Evolutionary conservation across 2,113 vertebrate species (phyloP), one percentile per base, ranked within the genome.

Genomic region (Oxyura jamaicensis): DNA sequence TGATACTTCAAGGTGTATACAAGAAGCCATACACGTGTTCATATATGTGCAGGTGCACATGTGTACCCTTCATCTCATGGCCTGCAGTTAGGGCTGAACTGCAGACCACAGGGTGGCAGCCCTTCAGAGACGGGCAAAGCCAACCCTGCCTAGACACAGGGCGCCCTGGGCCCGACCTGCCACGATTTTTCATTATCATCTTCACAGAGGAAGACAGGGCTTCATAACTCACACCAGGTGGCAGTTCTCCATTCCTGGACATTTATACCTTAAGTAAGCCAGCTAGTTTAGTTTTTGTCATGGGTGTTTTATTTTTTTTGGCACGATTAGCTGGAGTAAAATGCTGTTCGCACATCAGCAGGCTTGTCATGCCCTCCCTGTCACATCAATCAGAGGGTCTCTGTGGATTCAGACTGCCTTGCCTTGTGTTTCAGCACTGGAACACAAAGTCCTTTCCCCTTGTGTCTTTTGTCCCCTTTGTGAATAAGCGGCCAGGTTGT

Each of bases 1-100:
- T 41, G 62, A 77, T 91, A 67, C 86, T 86, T 86, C 86, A 15
- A 94, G 90, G 84, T 87, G 60, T 81, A 72, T 82, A 89, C 93
- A 94, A 91, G 81, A 95, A 96, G 95, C 79, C 58, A 72, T 72
- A 65, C 68, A 48, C 39, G 25, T 29, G 28, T 83, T 88, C 80
- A 56, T 91, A 65, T 26, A 76, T 62, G 80, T n/a, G 65, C 83
- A 75, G 42, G 36, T 28, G 76, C 50, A 79, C 36, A 10, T 3
- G 1, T n/a, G 8, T 19, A 46, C 3, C 53, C 39, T 90, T 84
- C 87, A 82, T 94, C 83, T 88, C 88, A 86, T 91, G 36, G 76
- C 90, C 89, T 92, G 90, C 42, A 67, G 81, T 91, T 96, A 96
- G 94, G 86, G 94, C 69, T 93, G 96, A 97, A 91, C 83, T 94